Evolutionary conservation across 2,113 vertebrate genomes (phyloP).

Genomic region (Strix uralensis): DNA sequence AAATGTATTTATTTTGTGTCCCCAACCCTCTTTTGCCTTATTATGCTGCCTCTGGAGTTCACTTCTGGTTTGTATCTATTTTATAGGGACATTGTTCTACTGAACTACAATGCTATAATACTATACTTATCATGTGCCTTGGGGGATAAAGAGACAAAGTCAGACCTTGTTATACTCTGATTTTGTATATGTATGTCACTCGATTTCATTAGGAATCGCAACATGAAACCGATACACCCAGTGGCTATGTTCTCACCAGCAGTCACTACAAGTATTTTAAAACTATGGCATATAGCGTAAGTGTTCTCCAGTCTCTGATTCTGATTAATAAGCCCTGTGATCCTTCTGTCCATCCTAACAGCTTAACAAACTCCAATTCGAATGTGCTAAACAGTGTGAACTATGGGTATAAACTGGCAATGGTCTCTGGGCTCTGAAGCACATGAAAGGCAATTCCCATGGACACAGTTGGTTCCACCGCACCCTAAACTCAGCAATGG

Average conservation of each 20-base stretch:
- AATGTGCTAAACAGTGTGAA: background rate
- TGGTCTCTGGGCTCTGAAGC: background rate
- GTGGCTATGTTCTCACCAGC: background rate
- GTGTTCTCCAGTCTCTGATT: background rate
- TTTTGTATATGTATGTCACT: background rate
- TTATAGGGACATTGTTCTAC: background rate
- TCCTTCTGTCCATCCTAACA: background rate
- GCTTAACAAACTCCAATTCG: accelerated
- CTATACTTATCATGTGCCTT: background rate
- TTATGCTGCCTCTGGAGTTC: background rate
- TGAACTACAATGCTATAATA: background rate
- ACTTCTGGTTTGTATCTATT: background rate
- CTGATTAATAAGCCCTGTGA: background rate
- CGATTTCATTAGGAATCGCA: background rate
- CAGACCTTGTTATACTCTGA: background rate
- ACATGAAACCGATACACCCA: background rate
- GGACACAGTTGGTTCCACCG: background rate
- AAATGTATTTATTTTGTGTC: background rate
- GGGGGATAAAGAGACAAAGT: background rate
- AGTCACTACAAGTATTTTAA: background rate
- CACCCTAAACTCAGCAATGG: background rate
- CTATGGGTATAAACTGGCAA: background rate
- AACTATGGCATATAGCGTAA: background rate
- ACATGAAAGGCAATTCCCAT: background rate
- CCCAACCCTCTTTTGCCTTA: background rate